Evolutionary conservation across 2,888 invertebrate genomes (phyloP), one percentile per base, ranked within the genome.

Genomic region (Reticulitermes lucifugus): DNA sequence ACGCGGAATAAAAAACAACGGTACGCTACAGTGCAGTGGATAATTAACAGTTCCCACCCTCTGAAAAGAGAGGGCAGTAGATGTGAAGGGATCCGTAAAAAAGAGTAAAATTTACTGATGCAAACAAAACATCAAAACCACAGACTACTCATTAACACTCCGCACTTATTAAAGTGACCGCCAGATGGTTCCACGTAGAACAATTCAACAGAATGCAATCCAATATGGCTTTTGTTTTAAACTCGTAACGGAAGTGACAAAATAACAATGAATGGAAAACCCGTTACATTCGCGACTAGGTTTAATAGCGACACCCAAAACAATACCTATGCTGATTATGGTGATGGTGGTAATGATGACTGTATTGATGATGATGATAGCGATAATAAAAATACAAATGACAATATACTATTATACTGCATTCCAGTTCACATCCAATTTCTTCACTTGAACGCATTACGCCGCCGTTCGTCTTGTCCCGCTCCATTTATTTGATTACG

Each of bases 81-180:
- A 18, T 41, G 18, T 29, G 35, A 41, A 35, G 60, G 59, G 35
- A 41, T 22, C n/a, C 41, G 80, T 22, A 60, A 60, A 80, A 60
- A 60, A 80, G 60, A 80, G 60, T 60, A 60, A 80, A 60, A 80
- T 60, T 80, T 80, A 80, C 80, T 60, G 79, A 35, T 14, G 51
- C 46, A 79, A 79, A 79, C 79, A 55, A 79, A 70, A 79, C 79
- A 79, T 29, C 79, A 55, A 35, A 35, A 80, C 80, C 80, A 41
- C 80, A 60, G 35, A 25, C 60, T 51, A 25, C 25, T 51, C 79
- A 46, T 79, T 79, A 79, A 55, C 46, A 79, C 79, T 55, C 43
- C 59, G 60, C 80, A 41, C 60, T 80, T 41, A 73, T 73, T 73
- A 73, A 18, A 41, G 35, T 41, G 73, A 41, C 73, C 73, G 41